Conservation (phyloP, 2,888 invertebrate genomes). For the Shargacucullia verbasci region DNA sequence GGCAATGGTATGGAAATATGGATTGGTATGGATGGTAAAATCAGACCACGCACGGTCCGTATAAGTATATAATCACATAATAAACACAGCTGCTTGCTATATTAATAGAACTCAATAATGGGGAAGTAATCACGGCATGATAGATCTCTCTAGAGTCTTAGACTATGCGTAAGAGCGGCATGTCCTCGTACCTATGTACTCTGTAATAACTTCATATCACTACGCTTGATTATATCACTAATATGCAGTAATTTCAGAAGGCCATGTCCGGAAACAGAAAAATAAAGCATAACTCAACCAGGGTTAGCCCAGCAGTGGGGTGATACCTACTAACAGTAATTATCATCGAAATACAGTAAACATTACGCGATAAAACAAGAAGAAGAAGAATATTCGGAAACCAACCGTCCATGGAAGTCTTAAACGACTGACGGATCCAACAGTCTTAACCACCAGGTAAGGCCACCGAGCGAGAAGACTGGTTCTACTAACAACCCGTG, state of each 20-base stretch:
- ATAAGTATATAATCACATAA: conserved; percentile 20
- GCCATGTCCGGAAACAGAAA: not conserved
- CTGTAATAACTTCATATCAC: conserved; percentile 5
- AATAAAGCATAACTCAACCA: too few relatives aligned
- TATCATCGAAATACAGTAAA: too few relatives aligned
- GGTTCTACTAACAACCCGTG: too few relatives aligned
- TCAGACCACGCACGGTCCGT: conserved; percentile 5
- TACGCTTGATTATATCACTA: not conserved
- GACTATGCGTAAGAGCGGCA: conserved; percentile 13
- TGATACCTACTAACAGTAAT: too few relatives aligned
- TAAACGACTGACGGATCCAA: too few relatives aligned
- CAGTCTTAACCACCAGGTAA: too few relatives aligned
- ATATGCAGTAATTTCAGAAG: conserved; percentile 18
- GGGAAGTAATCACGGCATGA: conserved; percentile 35
- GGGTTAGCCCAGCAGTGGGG: too few relatives aligned
- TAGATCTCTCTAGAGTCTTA: conserved; percentile 23
- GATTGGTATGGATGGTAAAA: conserved; percentile 13
- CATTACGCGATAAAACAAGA: too few relatives aligned
- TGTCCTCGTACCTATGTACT: not conserved
- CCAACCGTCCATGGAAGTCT: too few relatives aligned
- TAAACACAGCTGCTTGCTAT: conserved; percentile 34
- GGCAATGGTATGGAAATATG: too few relatives aligned
- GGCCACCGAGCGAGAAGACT: too few relatives aligned
- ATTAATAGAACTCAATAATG: conserved; percentile 36
- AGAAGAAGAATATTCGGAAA: too few relatives aligned